These are phyloP conservation scores for Camelus bactrianus DNA, from an alignment of 2,113 vertebrate species.

Conservation along the genomic window DNA sequence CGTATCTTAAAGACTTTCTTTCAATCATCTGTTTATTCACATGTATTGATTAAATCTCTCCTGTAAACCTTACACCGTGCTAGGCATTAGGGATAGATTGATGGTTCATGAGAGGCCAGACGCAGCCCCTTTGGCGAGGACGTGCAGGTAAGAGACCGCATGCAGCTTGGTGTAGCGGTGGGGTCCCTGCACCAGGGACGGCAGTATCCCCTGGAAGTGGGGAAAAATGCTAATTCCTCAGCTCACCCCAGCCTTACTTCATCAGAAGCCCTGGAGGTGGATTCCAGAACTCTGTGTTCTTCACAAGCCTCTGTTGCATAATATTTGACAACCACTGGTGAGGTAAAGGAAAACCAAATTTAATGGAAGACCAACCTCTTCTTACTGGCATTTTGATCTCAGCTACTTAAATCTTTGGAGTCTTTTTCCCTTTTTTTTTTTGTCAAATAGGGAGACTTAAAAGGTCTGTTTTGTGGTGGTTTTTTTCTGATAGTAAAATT, in stretches of 20 bases:
- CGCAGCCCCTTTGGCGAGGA: background rate
- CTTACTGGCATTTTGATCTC: background rate
- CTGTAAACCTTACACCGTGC: rapidly evolving
- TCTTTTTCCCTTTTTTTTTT: background rate
- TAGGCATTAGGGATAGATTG: background rate
- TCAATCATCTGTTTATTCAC: background rate
- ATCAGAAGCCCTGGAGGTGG: rapidly evolving
- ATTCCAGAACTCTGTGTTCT: rapidly evolving
- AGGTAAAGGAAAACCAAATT: background rate
- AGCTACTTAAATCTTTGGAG: background rate
- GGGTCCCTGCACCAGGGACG: rapidly evolving
- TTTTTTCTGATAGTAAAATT: background rate
- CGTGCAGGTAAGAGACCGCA: rapidly evolving
- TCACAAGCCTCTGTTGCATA: background rate
- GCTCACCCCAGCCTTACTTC: rapidly evolving
- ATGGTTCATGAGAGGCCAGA: background rate
- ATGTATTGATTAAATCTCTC: background rate
- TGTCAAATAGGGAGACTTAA: background rate
- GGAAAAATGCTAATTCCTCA: rapidly evolving
- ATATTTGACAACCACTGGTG: rapidly evolving
- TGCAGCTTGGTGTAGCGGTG: rapidly evolving
- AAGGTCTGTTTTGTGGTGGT: rapidly evolving
- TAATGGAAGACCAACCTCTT: background rate
- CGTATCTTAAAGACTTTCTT: background rate
- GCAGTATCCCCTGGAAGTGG: rapidly evolving